Evolutionary conservation across 2,113 vertebrate species (phyloP).

Genomic region (Zootoca vivipara): DNA sequence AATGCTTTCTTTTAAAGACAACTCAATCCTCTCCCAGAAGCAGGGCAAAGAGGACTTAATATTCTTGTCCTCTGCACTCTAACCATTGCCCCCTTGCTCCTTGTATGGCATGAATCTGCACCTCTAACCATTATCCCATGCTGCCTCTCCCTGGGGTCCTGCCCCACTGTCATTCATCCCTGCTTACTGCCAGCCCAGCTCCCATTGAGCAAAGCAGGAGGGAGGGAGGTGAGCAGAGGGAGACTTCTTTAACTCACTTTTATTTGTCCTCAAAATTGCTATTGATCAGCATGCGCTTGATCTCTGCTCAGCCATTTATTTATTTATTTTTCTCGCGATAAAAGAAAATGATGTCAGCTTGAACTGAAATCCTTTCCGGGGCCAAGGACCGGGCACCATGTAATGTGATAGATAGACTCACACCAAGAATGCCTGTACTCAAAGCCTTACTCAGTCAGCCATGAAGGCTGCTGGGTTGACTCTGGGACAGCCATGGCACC

Average conservation of each 20-base stretch:
- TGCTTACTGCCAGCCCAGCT: neutral
- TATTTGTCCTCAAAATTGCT: slow-evolving; percentile 38
- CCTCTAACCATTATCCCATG: neutral
- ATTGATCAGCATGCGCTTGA: slow-evolving; percentile 1
- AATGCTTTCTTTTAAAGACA: too few species aligned
- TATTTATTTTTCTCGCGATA: neutral
- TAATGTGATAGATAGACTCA: neutral
- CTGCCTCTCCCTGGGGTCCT: neutral
- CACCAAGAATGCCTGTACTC: neutral
- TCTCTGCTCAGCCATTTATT: slow-evolving; percentile 10
- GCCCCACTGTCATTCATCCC: neutral
- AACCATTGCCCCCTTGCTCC: neutral
- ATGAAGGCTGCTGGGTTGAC: neutral
- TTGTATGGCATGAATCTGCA: neutral
- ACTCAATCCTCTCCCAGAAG: too few species aligned
- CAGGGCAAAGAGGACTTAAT: neutral
- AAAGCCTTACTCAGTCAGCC: neutral
- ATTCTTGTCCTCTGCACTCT: neutral
- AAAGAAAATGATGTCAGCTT: neutral
- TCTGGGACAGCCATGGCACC: too few species aligned
- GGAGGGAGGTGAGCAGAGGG: too few species aligned
- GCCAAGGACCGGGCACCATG: neutral
- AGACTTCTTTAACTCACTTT: slow-evolving; percentile 16
- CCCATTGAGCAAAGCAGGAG: neutral
- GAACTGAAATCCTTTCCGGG: neutral